These are phyloP conservation scores for Tonatia bakeri DNA, from an alignment of 2,113 vertebrate genomes.

Conservation along the genomic window DNA sequence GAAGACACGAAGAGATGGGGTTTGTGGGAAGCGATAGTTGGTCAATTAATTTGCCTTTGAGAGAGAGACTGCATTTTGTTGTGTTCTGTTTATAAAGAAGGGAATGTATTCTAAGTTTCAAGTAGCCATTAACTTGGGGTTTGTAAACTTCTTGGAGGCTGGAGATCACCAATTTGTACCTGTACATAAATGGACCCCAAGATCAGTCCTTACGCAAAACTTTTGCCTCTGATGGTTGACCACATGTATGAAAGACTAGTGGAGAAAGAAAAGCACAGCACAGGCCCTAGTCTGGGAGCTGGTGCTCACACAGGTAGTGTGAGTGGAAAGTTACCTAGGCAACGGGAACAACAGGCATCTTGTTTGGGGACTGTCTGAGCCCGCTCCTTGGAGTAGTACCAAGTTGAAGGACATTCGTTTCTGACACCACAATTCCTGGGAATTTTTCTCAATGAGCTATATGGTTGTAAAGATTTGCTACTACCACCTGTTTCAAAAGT, in stretches of 20 bases:
- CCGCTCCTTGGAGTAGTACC: background rate
- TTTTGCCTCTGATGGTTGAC: background rate
- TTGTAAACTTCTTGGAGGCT: background rate
- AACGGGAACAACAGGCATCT: background rate
- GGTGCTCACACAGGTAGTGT: background rate
- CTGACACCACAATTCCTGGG: background rate
- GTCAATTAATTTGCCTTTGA: background rate
- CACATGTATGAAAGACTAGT: background rate
- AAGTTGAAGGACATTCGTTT: background rate
- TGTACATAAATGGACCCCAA: background rate
- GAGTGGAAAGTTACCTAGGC: background rate
- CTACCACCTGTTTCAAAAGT: background rate
- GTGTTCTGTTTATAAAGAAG: background rate
- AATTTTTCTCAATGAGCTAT: background rate
- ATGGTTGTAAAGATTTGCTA: background rate
- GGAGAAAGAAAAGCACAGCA: rapidly evolving
- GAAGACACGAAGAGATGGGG: background rate
- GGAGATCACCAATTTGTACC: background rate
- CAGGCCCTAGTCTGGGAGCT: background rate
- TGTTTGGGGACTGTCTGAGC: background rate
- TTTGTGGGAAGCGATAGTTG: background rate
- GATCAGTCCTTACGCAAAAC: background rate
- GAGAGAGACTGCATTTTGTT: background rate
- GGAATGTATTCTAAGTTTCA: background rate
- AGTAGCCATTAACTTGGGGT: background rate